These are phyloP conservation scores for Drosophila orosa DNA, from an alignment of 1,140 invertebrate species.

Conservation along the genomic window DNA sequence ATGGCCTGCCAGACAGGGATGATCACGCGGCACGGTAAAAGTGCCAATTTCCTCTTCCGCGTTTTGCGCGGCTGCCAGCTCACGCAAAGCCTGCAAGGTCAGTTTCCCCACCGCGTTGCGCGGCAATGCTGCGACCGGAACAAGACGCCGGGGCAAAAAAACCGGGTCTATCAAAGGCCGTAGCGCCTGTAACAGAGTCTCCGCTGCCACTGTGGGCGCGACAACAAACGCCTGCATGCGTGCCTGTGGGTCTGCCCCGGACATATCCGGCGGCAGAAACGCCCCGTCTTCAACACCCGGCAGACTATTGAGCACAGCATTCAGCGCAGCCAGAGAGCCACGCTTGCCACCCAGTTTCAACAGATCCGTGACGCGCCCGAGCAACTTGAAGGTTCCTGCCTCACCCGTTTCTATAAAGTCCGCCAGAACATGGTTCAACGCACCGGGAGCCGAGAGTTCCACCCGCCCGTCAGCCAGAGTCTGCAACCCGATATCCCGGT, in stretches of 20 bases:
- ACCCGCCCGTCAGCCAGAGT: neutral
- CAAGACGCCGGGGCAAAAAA: neutral
- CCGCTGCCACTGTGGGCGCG: neutral
- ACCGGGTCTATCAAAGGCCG: neutral
- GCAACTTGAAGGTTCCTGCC: neutral
- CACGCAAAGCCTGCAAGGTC: neutral
- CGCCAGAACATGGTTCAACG: neutral
- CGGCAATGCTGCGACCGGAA: neutral
- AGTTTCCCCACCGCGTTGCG: neutral
- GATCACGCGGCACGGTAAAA: neutral
- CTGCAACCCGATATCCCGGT: neutral
- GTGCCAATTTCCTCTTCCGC: conserved; percentile 4
- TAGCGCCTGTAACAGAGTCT: neutral
- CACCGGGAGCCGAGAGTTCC: neutral
- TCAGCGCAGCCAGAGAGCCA: neutral
- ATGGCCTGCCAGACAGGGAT: conserved; percentile 1
- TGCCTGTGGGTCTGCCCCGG: neutral
- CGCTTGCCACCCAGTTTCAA: conserved; percentile 1
- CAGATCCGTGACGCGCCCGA: neutral
- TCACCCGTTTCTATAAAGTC: conserved; percentile 2
- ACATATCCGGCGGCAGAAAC: conserved; percentile 2
- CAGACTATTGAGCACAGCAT: conserved; percentile 2
- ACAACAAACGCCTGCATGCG: conserved; percentile 5
- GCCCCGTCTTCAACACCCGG: conserved; percentile 1
- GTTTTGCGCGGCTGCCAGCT: neutral